A percentile compares a stretch with the other conserved stretches of the same genome.
These are phyloP conservation scores for Oligia strigilis DNA, from an alignment of 2,888 invertebrate genomes.

Conservation along the genomic window DNA sequence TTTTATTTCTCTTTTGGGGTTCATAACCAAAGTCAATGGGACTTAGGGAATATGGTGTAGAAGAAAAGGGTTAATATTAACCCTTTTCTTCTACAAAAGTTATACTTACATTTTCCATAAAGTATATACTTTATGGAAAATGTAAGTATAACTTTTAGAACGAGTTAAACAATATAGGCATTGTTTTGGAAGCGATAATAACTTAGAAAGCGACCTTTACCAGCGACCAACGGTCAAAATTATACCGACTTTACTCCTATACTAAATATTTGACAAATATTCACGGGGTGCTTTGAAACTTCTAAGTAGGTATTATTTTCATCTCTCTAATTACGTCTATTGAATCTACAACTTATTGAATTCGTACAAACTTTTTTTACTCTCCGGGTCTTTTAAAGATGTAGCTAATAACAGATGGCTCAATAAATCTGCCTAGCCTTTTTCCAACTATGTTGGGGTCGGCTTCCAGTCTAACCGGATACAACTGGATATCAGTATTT, in stretches of 20 bases:
- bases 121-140: slow-evolving; percentile 2
- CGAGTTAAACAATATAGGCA: not conserved
- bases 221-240: not conserved
- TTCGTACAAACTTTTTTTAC: too few species aligned
- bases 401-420: not conserved
- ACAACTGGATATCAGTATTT: too few species aligned
- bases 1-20: not conserved
- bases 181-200: not conserved
- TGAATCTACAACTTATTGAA: not conserved
- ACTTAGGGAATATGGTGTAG: not conserved
- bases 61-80: not conserved
- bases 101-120: not conserved
- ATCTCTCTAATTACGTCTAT: not conserved
- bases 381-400: not conserved
- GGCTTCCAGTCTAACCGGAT: too few species aligned
- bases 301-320: not conserved
- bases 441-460: too few species aligned
- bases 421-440: too few species aligned
- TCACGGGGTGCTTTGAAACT: not conserved
- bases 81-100: too few species aligned
- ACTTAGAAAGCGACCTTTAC: not conserved
- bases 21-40: not conserved
- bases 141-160: not conserved
- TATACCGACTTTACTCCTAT: not conserved
- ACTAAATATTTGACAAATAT: too few species aligned